Conservation (phyloP, 1,140 invertebrate genomes). For the Homalodisca vitripennis region DNA sequence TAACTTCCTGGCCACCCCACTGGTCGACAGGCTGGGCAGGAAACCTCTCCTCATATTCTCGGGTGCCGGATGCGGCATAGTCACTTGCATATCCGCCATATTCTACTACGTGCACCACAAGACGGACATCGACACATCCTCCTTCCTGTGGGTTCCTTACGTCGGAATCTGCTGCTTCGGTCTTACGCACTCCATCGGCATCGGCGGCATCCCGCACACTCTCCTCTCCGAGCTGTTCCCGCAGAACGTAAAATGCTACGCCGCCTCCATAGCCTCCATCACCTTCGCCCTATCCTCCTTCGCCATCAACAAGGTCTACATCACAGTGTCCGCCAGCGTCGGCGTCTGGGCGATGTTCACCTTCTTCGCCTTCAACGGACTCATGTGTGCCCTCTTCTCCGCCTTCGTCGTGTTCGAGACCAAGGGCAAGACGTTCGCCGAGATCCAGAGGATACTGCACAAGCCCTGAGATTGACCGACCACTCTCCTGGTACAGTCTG, state of each 20-base stretch:
- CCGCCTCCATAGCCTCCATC: conserved; percentile 40
- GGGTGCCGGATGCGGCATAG: conserved; percentile 32
- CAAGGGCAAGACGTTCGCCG: conserved; percentile 72
- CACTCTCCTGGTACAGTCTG: background rate
- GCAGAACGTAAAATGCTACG: conserved; percentile 41
- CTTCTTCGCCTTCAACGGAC: conserved; percentile 33
- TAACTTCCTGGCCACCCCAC: conserved; percentile 49
- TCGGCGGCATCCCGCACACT: conserved; percentile 43
- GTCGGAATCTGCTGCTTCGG: conserved; percentile 36
- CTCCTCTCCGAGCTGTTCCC: conserved; percentile 43
- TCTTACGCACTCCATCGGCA: conserved; percentile 39
- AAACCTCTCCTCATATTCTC: conserved; percentile 56
- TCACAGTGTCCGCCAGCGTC: conserved; percentile 16
- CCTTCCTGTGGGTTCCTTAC: conserved; percentile 39
- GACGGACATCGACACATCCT: background rate
- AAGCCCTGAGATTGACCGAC: background rate
- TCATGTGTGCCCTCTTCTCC: conserved; percentile 59
- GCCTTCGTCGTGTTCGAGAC: conserved; percentile 59
- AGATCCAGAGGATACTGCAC: conserved; percentile 67
- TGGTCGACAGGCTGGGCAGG: conserved; percentile 52
- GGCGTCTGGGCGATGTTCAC: conserved; percentile 39
- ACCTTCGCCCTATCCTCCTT: conserved; percentile 38
- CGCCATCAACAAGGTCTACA: conserved; percentile 39
- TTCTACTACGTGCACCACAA: conserved; percentile 39
- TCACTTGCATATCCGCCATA: conserved; percentile 35